A percentile compares a stretch with the other conserved stretches of the same genome.
Evolutionary conservation across 2,888 invertebrate genomes (phyloP).

Genomic region (Acanthosepion lycidas): DNA sequence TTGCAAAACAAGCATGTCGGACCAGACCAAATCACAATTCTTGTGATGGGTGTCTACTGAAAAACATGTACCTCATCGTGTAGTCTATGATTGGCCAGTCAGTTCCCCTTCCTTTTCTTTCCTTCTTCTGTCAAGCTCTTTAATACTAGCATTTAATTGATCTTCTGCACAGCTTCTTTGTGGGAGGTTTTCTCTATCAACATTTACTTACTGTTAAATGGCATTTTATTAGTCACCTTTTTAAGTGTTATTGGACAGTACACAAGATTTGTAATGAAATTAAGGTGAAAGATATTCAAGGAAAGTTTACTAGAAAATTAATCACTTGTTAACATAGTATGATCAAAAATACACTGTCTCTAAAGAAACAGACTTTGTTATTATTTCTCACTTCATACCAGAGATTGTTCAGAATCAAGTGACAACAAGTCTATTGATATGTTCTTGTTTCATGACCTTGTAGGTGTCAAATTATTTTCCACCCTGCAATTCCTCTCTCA

Average conservation of each 20-base stretch:
- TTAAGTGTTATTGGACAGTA: not conserved
- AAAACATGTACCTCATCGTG: constrained; percentile 12
- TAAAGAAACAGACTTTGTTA: too few relatives aligned
- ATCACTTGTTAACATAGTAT: not conserved
- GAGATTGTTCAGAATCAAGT: too few relatives aligned
- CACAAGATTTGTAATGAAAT: not conserved
- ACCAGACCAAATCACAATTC: constrained; percentile 33
- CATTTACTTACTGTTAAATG: not conserved
- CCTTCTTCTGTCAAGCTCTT: not conserved
- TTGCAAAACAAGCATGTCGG: constrained; percentile 2
- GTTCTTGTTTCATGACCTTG: too few relatives aligned
- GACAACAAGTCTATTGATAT: too few relatives aligned
- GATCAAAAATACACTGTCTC: too few relatives aligned
- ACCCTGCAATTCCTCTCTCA: too few relatives aligned
- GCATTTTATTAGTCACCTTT: not conserved
- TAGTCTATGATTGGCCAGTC: constrained; percentile 16
- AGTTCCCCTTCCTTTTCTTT: not conserved
- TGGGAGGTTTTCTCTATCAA: not conserved
- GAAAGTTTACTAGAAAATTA: not conserved
- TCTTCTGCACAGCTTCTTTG: not conserved
- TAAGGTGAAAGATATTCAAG: not conserved
- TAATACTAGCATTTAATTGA: not conserved
- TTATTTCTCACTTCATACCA: too few relatives aligned
- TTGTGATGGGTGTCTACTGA: not conserved
- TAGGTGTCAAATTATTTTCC: too few relatives aligned